A percentile compares a stretch with the other conserved stretches of the same genome.
Evolutionary conservation across 2,888 invertebrate species (phyloP).

Genomic region (Hirtodrosophila alboralis): DNA sequence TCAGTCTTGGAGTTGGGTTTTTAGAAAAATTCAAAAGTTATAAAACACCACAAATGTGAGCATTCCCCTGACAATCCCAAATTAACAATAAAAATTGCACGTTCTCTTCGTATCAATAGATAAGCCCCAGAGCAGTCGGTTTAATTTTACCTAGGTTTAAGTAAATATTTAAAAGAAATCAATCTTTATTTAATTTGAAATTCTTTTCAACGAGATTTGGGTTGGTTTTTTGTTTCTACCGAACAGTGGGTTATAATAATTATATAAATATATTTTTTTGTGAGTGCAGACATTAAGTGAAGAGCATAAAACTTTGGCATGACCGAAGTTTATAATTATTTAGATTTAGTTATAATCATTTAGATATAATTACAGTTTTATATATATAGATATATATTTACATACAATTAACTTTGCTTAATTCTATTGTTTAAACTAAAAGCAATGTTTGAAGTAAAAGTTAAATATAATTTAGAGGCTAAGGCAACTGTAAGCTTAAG

Average conservation of each 20-base stretch:
- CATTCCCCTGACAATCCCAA: neutral
- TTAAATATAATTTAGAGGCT: slow-evolving; percentile 29
- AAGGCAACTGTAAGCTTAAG: slow-evolving; percentile 46
- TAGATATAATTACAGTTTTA: slow-evolving; percentile 37
- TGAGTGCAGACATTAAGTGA: slow-evolving; percentile 49
- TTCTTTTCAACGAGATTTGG: slow-evolving; percentile 44
- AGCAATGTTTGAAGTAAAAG: slow-evolving; percentile 33
- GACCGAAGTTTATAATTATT: slow-evolving; percentile 39
- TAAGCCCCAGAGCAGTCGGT: slow-evolving; percentile 21
- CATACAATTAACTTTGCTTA: slow-evolving; percentile 45
- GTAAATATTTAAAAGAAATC: slow-evolving; percentile 44
- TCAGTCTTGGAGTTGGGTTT: slow-evolving; percentile 9
- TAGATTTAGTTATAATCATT: slow-evolving; percentile 28
- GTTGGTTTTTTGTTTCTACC: slow-evolving; percentile 15
- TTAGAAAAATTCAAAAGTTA: neutral
- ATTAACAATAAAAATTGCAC: neutral
- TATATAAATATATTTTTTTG: slow-evolving; percentile 38
- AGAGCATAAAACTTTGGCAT: slow-evolving; percentile 60
- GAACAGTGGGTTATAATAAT: slow-evolving; percentile 38
- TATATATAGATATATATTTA: slow-evolving; percentile 45
- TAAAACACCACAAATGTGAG: too few relatives aligned
- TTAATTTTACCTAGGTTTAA: slow-evolving; percentile 8
- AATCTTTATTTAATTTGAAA: slow-evolving; percentile 59
- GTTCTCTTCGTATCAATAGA: slow-evolving; percentile 3
- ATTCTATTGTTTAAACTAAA: slow-evolving; percentile 30